These are phyloP conservation scores for Hyposoter dolosus DNA, from an alignment of 2,888 invertebrate species.

Conservation along the genomic window DNA sequence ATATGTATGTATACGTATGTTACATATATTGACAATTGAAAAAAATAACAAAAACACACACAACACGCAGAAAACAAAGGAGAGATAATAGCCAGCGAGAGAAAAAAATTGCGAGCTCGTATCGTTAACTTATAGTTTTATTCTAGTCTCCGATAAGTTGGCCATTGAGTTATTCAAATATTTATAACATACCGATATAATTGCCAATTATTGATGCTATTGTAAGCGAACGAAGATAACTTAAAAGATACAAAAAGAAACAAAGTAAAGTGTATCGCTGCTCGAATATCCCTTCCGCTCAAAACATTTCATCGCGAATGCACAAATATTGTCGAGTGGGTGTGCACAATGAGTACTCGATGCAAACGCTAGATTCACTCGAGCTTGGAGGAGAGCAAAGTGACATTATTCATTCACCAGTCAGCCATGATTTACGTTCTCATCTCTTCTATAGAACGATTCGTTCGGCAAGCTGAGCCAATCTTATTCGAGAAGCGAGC, in stretches of 20 bases:
- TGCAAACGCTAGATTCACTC: background rate
- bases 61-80: background rate
- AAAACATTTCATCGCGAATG: conserved; percentile 30
- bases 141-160: conserved; percentile 71
- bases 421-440: conserved; percentile 40
- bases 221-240: conserved; percentile 45
- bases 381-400: background rate
- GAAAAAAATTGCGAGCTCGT: conserved; percentile 60
- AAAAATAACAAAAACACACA: conserved; percentile 9
- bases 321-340: background rate
- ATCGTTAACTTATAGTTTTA: conserved; percentile 70
- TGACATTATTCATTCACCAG: conserved; percentile 33
- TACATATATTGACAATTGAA: conserved; percentile 33
- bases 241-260: conserved; percentile 43
- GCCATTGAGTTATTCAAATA: conserved; percentile 70
- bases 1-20: conserved; percentile 53
- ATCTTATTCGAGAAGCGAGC: conserved; percentile 79
- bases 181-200: conserved; percentile 70
- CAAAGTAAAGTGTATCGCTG: conserved; percentile 70
- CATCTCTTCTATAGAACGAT: conserved; percentile 15
- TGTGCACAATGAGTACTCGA: background rate
- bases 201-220: conserved; percentile 75
- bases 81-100: conserved; percentile 47
- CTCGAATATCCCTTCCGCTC: conserved; percentile 76
- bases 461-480: conserved; percentile 70